Conservation (phyloP, 2,888 invertebrate species). For the Cryptus armator region DNA sequence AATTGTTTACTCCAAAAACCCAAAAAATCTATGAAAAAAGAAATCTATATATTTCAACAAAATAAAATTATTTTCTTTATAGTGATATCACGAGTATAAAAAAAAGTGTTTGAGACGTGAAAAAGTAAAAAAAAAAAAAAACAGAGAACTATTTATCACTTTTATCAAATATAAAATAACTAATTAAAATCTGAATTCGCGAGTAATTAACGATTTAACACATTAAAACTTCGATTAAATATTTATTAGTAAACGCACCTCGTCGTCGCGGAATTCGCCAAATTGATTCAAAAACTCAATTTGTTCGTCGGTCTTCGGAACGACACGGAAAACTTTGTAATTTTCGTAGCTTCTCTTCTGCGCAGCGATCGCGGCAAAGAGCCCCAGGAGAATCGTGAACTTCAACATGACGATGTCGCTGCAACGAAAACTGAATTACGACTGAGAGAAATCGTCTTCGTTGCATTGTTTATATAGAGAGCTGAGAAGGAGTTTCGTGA, state of each 20-base stretch:
- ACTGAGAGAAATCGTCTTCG: slow-evolving; percentile 47
- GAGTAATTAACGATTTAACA: background rate
- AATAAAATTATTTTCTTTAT: no score
- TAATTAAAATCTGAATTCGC: background rate
- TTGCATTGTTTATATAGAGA: slow-evolving; percentile 14
- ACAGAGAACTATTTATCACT: no score
- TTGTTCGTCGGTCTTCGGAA: slow-evolving; percentile 85
- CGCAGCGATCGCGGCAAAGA: slow-evolving; percentile 71
- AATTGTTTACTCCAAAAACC: background rate
- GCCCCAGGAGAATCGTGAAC: slow-evolving; percentile 68
- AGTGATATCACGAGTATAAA: no score
- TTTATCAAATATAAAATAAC: background rate
- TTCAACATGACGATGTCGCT: slow-evolving; percentile 75
- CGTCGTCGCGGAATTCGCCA: slow-evolving; percentile 68
- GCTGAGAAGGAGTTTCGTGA: background rate
- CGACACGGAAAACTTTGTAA: slow-evolving; percentile 87
- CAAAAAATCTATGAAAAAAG: background rate
- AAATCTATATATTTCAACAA: background rate
- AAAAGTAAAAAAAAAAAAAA: no score
- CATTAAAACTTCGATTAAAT: background rate
- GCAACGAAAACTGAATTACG: slow-evolving; percentile 35
- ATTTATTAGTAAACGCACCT: slow-evolving; percentile 59
- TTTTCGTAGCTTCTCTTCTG: slow-evolving; percentile 85
- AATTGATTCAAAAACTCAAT: slow-evolving; percentile 84
- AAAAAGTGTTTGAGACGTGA: no score